Percentiles rank a stretch among this genome's conserved stretches.
Evolutionary conservation across 2,888 invertebrate species (phyloP).

Genomic region (Rosalia funebris): DNA sequence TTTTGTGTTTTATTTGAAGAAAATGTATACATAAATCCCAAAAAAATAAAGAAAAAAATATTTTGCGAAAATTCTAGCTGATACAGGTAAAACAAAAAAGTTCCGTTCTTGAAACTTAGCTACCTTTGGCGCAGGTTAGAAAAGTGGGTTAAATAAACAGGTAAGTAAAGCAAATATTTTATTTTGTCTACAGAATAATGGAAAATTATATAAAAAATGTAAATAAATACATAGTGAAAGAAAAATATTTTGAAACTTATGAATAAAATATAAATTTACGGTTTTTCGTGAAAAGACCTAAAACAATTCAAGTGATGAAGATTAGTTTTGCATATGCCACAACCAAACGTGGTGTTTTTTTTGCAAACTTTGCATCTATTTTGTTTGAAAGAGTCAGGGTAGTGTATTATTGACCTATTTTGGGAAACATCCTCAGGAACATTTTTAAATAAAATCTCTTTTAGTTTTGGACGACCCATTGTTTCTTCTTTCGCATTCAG

Average conservation of each 20-base stretch:
- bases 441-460: background rate
- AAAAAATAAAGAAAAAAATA: background rate
- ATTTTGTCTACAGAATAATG: too few relatives aligned
- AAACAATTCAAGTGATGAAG: background rate
- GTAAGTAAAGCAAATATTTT: too few relatives aligned
- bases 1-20: background rate
- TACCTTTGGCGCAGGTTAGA: background rate
- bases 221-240: background rate
- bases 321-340: background rate
- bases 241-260: background rate
- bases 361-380: background rate
- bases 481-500: background rate
- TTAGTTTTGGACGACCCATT: background rate
- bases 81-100: background rate
- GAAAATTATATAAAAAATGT: background rate
- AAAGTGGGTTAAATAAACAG: background rate
- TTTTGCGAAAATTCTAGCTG: background rate
- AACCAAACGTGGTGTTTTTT: background rate
- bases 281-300: background rate
- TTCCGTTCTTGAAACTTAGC: background rate
- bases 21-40: background rate
- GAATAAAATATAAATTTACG: background rate
- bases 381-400: background rate
- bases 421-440: background rate
- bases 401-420: background rate